Percentiles rank a stretch among this genome's conserved stretches.
These are phyloP conservation scores for Smittia aterrima DNA, from an alignment of 2,888 invertebrate species.

Conservation along the genomic window DNA sequence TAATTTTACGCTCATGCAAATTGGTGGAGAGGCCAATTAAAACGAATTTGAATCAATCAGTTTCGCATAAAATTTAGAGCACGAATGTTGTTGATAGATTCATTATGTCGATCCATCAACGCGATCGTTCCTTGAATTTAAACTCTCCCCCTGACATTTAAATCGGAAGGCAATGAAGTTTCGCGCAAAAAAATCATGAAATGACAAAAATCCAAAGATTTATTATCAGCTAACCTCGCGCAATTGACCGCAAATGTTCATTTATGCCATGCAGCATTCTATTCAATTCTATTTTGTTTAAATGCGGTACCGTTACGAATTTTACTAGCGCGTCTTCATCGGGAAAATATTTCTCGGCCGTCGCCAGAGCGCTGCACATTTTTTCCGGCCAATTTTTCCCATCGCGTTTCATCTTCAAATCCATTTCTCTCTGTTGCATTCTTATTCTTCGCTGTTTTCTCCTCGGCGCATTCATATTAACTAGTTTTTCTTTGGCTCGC, in stretches of 20 bases:
- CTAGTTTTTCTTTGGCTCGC: slow-evolving; percentile 10
- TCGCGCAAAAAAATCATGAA: neutral
- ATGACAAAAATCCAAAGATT: neutral
- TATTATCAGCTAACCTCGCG: slow-evolving; percentile 15
- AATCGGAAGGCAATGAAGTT: too few relatives aligned
- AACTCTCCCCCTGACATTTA: too few relatives aligned
- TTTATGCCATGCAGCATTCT: neutral
- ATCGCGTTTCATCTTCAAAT: slow-evolving; percentile 7
- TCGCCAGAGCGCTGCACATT: neutral
- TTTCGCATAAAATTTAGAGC: too few relatives aligned
- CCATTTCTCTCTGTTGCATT: neutral
- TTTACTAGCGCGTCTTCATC: slow-evolving; percentile 35
- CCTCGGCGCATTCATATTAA: slow-evolving; percentile 15
- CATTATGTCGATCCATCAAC: too few relatives aligned
- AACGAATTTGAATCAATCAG: too few relatives aligned
- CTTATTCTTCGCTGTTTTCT: neutral
- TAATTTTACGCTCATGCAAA: too few relatives aligned
- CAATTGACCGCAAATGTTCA: neutral
- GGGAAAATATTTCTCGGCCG: neutral
- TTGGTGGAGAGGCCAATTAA: too few relatives aligned
- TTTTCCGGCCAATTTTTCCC: slow-evolving; percentile 20
- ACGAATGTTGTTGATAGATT: too few relatives aligned
- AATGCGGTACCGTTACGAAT: slow-evolving; percentile 34
- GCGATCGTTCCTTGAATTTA: too few relatives aligned
- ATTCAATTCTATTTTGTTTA: neutral